A percentile compares a stretch with the other conserved stretches of the same genome.
phyloP scores from a whole-genome alignment of 2,113 vertebrate species.

The Pipra filicauda region DNA sequence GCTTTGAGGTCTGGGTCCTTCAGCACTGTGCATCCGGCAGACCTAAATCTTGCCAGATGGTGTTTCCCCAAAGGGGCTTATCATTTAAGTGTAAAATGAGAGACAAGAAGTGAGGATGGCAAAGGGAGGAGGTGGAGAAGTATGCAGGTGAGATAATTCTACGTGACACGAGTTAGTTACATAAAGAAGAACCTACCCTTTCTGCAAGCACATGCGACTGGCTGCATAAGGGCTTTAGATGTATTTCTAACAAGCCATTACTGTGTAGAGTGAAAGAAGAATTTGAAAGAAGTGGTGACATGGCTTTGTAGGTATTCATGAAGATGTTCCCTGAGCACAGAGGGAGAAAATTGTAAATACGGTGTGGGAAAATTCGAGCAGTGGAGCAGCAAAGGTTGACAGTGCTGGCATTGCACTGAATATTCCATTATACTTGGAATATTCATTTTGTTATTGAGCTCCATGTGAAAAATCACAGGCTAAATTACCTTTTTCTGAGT shows the following conservation, averaged over 20 bases:
- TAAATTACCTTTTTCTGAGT: constrained; percentile 33
- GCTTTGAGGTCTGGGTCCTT: neutral
- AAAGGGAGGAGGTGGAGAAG: neutral
- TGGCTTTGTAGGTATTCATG: constrained; percentile 39
- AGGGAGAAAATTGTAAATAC: constrained; percentile 4
- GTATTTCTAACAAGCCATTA: neutral
- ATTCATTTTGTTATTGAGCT: neutral
- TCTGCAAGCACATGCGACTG: neutral
- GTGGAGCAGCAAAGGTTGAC: neutral
- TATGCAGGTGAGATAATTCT: neutral
- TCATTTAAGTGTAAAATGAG: constrained; percentile 5
- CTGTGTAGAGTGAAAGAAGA: neutral
- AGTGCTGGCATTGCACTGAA: neutral
- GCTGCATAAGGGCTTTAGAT: neutral
- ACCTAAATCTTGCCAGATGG: neutral
- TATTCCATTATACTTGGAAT: constrained; percentile 26
- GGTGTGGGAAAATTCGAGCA: neutral
- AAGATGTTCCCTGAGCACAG: neutral
- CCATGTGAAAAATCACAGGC: neutral
- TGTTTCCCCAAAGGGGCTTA: constrained; percentile 3
- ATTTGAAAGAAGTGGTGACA: neutral
- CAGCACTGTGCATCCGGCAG: neutral
- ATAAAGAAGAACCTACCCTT: neutral
- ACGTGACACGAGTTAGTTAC: neutral
- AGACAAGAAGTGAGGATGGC: neutral